Evolutionary conservation across 92 coral and sea anemone species (phyloP), one percentile per base, ranked within the genome.

Genomic region (Epizoanthus fatuus): DNA sequence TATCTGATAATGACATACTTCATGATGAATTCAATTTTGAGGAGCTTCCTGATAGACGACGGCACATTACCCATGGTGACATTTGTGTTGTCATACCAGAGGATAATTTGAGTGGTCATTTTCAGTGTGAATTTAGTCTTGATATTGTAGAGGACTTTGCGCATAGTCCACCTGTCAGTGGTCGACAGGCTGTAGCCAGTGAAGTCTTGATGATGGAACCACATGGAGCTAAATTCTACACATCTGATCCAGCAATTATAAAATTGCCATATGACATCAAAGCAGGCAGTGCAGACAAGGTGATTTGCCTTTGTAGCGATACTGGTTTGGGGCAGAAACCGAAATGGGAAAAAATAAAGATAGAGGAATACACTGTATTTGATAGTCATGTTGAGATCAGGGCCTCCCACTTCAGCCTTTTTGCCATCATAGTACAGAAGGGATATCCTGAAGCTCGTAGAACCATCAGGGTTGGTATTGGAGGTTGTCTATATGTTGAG

Each of bases 81-180:
- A 95, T 97, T 42, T 91, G 96, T 87, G 97, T 92, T 45, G 62
- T 95, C 32, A 91, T 97, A 60, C 99, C 99, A 76, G 95, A 91
- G 42, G 86, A 92, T 72, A 96, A 96, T 72, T 87, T 76, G 3
- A 83, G 97, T 53, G 99, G 97, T 39, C 95, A 93, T 90, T 74
- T 93, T 54, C 93, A 93, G 74, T 90, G 95, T 62, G 98, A 96
- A 69, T 96, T 97, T 63, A 63, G 32, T 58, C 89, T 97, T 56
- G 93, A 95, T 17, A 92, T 97, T 67, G 42, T 93, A 6, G 93
- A 97, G 51, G 95, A 97, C 74, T 45, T 93, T 55, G 81, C 94
- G 2, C 87, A 87, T 17, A 71, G 75, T 20, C 98, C 98, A 35
- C 83, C 90, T 32, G 81, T 93, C 75, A 88, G 69, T 74, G 68